Percentiles rank a stretch among this genome's conserved stretches.
Conservation (phyloP, 2,797 vertebrate species). For the Eurystomus glaucurus region DNA sequence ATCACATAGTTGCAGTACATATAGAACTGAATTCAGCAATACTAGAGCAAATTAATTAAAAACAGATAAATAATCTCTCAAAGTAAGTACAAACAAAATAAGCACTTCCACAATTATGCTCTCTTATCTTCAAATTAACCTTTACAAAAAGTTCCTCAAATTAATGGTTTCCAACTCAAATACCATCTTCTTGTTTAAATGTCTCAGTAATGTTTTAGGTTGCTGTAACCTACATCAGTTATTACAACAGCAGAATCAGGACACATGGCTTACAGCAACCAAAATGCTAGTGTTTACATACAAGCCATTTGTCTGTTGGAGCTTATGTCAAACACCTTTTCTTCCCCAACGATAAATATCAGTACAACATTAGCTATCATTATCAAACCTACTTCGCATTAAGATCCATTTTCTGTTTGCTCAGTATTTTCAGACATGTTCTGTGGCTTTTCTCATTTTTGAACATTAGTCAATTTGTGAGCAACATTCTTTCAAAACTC, state of each 20-base stretch:
- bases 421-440: neutral
- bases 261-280: neutral
- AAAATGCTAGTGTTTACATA: neutral
- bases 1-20: neutral
- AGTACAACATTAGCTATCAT: neutral
- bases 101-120: neutral
- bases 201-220: neutral
- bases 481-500: neutral
- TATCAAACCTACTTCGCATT: neutral
- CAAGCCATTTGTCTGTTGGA: neutral
- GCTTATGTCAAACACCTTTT: neutral
- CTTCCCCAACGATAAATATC: neutral
- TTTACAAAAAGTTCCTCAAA: neutral
- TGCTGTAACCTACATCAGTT: neutral
- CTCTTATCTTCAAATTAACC: neutral
- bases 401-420: neutral
- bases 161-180: neutral
- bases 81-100: neutral
- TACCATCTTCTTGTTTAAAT: neutral
- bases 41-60: neutral
- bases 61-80: neutral
- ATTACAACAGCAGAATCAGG: neutral
- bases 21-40: neutral
- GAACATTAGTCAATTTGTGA: neutral
- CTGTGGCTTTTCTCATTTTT: neutral